Evolutionary conservation across 2,888 invertebrate genomes (phyloP).

Genomic region (Eupelmus urozonus): DNA sequence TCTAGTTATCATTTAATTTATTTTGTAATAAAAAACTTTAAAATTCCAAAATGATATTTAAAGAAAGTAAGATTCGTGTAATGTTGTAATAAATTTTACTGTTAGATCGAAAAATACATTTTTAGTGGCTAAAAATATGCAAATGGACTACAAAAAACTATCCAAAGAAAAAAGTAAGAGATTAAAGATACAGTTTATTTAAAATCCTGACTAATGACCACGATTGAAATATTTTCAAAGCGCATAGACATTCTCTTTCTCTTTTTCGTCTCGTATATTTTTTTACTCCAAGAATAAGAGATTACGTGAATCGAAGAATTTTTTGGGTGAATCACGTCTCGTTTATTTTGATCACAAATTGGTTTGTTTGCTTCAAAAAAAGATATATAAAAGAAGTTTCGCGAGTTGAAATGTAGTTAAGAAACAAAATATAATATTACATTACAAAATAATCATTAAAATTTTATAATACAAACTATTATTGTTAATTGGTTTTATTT

Average conservation of each 20-base stretch:
- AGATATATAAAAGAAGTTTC: constrained; percentile 11
- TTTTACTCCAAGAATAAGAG: constrained; percentile 43
- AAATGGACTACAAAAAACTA: not conserved
- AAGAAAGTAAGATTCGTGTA: no score
- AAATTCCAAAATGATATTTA: not conserved
- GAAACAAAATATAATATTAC: no score
- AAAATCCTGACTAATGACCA: constrained; percentile 16
- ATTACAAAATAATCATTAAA: no score
- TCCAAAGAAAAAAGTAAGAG: constrained; percentile 3
- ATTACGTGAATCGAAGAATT: constrained; percentile 45
- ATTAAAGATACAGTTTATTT: constrained; percentile 27
- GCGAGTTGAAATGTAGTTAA: not conserved
- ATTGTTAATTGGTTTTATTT: no score
- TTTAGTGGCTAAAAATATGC: not conserved
- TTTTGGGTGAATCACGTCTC: constrained; percentile 45
- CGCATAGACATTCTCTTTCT: constrained; percentile 26
- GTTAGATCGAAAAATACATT: no score
- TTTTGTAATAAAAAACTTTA: not conserved
- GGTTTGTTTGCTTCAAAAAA: constrained; percentile 27
- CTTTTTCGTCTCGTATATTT: constrained; percentile 34
- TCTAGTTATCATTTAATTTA: no score
- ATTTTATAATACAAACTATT: no score
- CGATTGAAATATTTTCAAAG: constrained; percentile 42
- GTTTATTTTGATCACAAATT: constrained; percentile 46
- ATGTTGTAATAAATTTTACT: no score